Base-by-base conservation (phyloP, 2,797 vertebrate genomes). In the Loriculus beryllinus region DNA sequence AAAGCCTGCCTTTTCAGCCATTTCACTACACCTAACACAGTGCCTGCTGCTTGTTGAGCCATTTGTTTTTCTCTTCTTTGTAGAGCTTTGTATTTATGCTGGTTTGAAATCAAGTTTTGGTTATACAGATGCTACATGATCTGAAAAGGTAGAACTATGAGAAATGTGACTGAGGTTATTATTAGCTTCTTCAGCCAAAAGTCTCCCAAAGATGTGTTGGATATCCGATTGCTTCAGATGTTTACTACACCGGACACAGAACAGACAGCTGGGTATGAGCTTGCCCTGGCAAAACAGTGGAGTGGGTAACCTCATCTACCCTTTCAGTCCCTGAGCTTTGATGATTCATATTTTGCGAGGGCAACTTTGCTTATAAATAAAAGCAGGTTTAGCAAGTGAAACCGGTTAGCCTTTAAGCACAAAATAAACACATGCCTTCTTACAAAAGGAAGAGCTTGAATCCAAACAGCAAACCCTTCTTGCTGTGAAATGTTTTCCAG, bases 341-440 rank as follows among this genome's bases (percentile, higher is more conserved):
- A 88, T 95, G 93, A 97, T 92, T 96, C 91, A 77, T 54, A 76
- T 82, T 82, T 86, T 74, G 70, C 59, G 86, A 95, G 54, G 86
- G 51, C 85, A 82, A 51, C 22, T 97, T 91, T 92, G 70, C 85
- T 93, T 95, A 74, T 88, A 95, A 96, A 94, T 72, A 93, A 82
- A 71, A 96, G 74, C 89, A 82, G 87, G 95, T 96, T 88, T 88
- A 94, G 63, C 95, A 76, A 91, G 94, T 70, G 85, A 90, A 96
- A 93, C 95, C 85, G 60, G 85, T 86, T 63, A 79, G 33, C 31
- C 47, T 91, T 83, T 82, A 83, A 90, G 72, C 63, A 79, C 35
- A 48, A 83, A 39, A 43, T 59, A 69, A 88, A 72, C 0, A 0
- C 49, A 33, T 22, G 47, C 26, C 52, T 90, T 87, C 29, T 60